Base-by-base conservation (phyloP, 2,113 vertebrate genomes). In the Echinops telfairi region DNA sequence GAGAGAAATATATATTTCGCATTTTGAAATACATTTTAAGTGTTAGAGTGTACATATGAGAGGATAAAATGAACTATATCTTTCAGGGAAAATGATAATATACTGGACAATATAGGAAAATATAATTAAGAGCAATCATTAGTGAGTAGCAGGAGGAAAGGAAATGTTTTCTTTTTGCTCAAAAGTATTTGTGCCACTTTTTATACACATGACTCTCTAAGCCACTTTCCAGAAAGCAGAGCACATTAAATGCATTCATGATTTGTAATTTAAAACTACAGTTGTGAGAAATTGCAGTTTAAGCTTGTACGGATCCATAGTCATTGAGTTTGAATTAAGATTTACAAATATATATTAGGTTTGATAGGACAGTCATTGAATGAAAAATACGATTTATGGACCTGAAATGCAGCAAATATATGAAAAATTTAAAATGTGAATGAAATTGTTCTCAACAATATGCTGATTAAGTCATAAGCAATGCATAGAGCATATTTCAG, bases 201-300 rank as follows among this genome's bases (percentile, higher is more conserved):
- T 91, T 79, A 89, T 33, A 40, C 73, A 88, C 9, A 0, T 64
- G 89, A 75, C 70, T 94, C 62, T 85, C 84, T 86, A 88, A 86
- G 22, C 17, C 75, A 92, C 88, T 88, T 91, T 94, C 36, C 87
- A 96, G 84, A 75, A 1, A 88, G 31, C 85, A 83, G 58, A 90
- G 19, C 79, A n/a, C 80, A 95, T 93, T 93, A 96, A 95, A 93
- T 95, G 93, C 38, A 77, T 96, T 96, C 90, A 57, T 60, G 75
- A 93, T 94, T 96, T 93, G 82, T 96, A 95, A 97, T 96, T 94
- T 96, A 95, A 96, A 97, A 95, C 91, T 95, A 96, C 14, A 94
- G 93, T 96, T 94, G 95, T 97, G 94, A 78, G 83, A 96, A 97
- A 96, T 96, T 96, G 93, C 94, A 95, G 93, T 92, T 96, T 96